These are phyloP conservation scores for Lineus longissimus DNA, from an alignment of 1,140 invertebrate genomes.

Conservation along the genomic window DNA sequence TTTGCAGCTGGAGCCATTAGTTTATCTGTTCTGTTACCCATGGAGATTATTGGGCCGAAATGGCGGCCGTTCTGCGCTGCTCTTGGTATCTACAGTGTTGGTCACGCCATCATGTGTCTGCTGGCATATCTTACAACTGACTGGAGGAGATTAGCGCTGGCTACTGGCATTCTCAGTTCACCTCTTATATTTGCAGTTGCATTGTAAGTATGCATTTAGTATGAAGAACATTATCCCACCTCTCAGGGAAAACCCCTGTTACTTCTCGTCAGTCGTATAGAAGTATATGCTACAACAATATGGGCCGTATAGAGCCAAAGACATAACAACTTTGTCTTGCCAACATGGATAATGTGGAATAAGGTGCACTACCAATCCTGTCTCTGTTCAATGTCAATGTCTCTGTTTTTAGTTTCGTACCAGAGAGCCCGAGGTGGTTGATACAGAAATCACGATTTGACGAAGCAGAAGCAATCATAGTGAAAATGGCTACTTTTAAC, in stretches of 20 bases:
- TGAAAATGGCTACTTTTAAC: not conserved
- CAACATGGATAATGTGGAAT: too few relatives aligned
- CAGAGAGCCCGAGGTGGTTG: not conserved
- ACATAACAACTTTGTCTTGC: too few relatives aligned
- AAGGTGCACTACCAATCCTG: too few relatives aligned
- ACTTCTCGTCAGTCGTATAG: too few relatives aligned
- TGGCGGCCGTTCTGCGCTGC: not conserved
- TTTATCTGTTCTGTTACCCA: not conserved
- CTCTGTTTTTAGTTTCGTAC: not conserved
- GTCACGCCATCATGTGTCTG: not conserved
- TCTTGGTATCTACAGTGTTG: not conserved
- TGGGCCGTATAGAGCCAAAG: too few relatives aligned
- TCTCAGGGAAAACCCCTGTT: too few relatives aligned
- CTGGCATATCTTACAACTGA: not conserved
- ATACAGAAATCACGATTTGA: not conserved
- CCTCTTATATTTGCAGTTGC: too few relatives aligned
- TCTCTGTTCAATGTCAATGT: not conserved
- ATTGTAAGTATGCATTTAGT: too few relatives aligned
- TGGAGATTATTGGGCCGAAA: not conserved
- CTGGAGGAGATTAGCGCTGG: not conserved
- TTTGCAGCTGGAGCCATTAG: not conserved
- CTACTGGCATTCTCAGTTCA: too few relatives aligned
- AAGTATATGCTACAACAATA: too few relatives aligned
- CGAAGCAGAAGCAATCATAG: not conserved
- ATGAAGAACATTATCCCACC: too few relatives aligned